Base-by-base conservation (phyloP, 1,140 invertebrate genomes). In the Dendroctonus valens region DNA sequence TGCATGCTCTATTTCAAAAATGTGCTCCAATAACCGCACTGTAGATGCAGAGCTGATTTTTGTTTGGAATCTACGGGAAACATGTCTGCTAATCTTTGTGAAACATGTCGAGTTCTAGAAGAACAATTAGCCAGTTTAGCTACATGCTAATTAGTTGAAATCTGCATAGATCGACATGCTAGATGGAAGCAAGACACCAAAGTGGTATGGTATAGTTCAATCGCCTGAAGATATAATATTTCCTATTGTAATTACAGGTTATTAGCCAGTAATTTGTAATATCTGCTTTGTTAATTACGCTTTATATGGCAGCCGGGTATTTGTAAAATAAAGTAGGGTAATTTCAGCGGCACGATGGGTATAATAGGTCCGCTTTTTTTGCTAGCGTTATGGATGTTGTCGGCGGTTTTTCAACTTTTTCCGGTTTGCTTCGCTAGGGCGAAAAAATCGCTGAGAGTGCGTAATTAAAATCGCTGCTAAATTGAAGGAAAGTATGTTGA, bases 261-360 rank as follows among this genome's bases (percentile, higher is more conserved):
- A 59, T 59, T 59, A 59, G 14, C 9, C n/a, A n/a, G 57, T 41
- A 59, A 59, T 59, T 59, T 59, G 42, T 44, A 44, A 15, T 15
- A 59, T 59, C 57, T 59, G 5, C 41, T 15, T 46, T 46, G 57
- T 59, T 59, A 59, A 59, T 59, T 59, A 46, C 57, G n/a, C 41
- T 15, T 15, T 14, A 44, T 44, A 46, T 40, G 57, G 57, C 57
- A 37, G 57, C 57, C 42, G 46, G 41, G 41, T 59, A 59, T 59
- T 59, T 59, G 57, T 59, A 48, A 59, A 59, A 59, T 59, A 12
- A 59, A 59, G 57, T 59, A 59, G 57, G 57, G 57, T 59, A 59
- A 59, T 59, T 59, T 59, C 41, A 14, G 11, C 57, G 26, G 42
- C 57, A 59, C 14, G 57, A 44, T 59, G 54, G 9, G 54, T 14